phyloP scores from a whole-genome alignment of 2,888 invertebrate species.

The Perizoma flavofasciatum region DNA sequence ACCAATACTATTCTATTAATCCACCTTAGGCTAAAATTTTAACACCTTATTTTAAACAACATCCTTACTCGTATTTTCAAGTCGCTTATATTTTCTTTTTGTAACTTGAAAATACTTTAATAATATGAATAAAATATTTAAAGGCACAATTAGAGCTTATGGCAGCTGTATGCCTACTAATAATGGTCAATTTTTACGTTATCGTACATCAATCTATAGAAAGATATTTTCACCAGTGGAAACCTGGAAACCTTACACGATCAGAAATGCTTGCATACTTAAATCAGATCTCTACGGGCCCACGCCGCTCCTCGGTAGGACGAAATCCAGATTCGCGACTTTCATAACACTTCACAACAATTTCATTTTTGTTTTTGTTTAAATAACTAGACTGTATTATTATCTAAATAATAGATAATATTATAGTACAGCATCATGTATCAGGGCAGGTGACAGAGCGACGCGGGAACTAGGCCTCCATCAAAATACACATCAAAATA shows the following conservation, averaged over 20 bases:
- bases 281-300: conserved; percentile 2
- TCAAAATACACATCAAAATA: too few relatives aligned
- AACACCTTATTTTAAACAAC: conserved; percentile 56
- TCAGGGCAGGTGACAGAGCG: too few relatives aligned
- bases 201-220: conserved; percentile 53
- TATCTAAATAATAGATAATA: too few relatives aligned
- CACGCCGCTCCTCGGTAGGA: not conserved
- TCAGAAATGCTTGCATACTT: conserved; percentile 65
- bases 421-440: too few relatives aligned
- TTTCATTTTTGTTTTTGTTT: not conserved
- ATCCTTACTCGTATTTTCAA: conserved; percentile 42
- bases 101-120: conserved; percentile 25
- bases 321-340: conserved; percentile 7
- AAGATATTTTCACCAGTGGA: conserved; percentile 41
- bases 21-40: conserved; percentile 71
- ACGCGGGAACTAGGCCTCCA: too few relatives aligned
- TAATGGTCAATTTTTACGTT: conserved; percentile 54
- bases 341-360: conserved; percentile 5
- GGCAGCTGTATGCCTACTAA: conserved; percentile 67
- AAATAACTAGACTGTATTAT: too few relatives aligned
- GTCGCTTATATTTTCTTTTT: conserved; percentile 24
- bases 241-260: conserved; percentile 45
- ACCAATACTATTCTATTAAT: conserved; percentile 56
- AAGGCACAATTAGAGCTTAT: conserved; percentile 76
- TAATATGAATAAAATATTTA: conserved; percentile 50